Base-by-base conservation (phyloP, 1,140 invertebrate genomes). In the Cheumatopsyche charites region DNA sequence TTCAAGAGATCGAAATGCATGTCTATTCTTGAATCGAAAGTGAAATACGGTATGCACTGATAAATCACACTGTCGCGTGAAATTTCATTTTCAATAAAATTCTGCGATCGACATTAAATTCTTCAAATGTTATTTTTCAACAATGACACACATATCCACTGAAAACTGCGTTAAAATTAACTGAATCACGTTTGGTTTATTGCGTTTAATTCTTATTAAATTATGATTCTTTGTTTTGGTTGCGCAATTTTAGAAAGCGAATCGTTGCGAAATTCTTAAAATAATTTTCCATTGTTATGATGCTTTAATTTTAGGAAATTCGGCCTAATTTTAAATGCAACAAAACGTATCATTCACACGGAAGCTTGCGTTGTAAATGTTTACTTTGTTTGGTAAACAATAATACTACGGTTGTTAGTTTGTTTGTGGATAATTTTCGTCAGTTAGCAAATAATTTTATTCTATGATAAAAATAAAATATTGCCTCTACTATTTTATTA, bases 321-420 rank as follows among this genome's bases (percentile, higher is more conserved):
- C 55, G 55, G 19, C 55, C 55, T 13, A 58, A 58, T 58, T 58
- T 58, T 19, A 36, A 13, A 1, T 23, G 19, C 12, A 58, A 58
- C 19, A 58, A 58, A 58, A 58, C 55, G 55, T 58, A 58, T 58
- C 55, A 19, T 58, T 58, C 55, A 58, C 55, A 58, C 55, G 55
- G 55, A 58, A 58, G 55, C 21, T 58, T 25, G 9, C 17, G n/a
- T 23, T 13, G 55, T 23, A 58, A 58, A 25, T n/a, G 4, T 58
- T 58, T 58, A 4, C 23, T 26, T 58, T 58, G 47, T 52, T 52
- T 52, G n/a, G 19, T 52, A 52, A n/a, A 47, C 11, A 47, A 36
- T 36, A 36, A 36, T 36, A 36, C 9, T 4, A 36, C 29, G 29
- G 29, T 36, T 9, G 29, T 36, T 36, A 36, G 29, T 36, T 3